phyloP scores from a whole-genome alignment of 2,888 invertebrate genomes.

The Leucania comma region DNA sequence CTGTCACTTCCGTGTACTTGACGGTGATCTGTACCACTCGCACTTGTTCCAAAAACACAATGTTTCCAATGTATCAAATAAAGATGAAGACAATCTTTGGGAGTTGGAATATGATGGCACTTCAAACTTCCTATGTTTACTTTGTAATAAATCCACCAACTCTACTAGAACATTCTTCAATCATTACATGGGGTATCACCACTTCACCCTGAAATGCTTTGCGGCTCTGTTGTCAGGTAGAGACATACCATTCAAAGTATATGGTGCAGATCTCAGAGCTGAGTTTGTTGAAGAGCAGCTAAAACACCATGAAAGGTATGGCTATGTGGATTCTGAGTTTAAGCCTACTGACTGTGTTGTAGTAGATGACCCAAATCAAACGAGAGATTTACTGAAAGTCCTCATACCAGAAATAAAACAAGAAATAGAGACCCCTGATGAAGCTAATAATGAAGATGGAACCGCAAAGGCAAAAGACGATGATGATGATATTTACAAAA shows the following conservation, averaged over 20 bases:
- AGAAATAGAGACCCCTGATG: slow-evolving; percentile 64
- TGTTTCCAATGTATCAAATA: slow-evolving; percentile 77
- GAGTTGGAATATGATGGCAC: slow-evolving; percentile 77
- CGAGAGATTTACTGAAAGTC: slow-evolving; percentile 68
- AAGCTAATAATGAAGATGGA: slow-evolving; percentile 64
- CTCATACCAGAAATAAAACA: slow-evolving; percentile 74
- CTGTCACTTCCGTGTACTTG: slow-evolving; percentile 83
- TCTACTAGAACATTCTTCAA: slow-evolving; percentile 78
- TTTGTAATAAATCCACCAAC: slow-evolving; percentile 82
- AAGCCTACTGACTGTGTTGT: slow-evolving; percentile 56
- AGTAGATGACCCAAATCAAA: slow-evolving; percentile 51
- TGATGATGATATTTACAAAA: slow-evolving; percentile 63
- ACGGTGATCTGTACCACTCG: slow-evolving; percentile 80
- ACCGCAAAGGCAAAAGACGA: slow-evolving; percentile 55
- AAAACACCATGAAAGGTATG: slow-evolving; percentile 75
- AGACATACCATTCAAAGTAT: slow-evolving; percentile 80
- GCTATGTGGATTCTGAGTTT: slow-evolving; percentile 79
- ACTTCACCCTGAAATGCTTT: slow-evolving; percentile 87
- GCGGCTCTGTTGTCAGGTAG: slow-evolving; percentile 80
- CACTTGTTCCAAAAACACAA: slow-evolving; percentile 86
- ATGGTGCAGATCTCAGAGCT: slow-evolving; percentile 83
- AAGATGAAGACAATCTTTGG: slow-evolving; percentile 81
- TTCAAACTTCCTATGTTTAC: slow-evolving; percentile 79
- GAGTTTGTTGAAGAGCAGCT: slow-evolving; percentile 81
- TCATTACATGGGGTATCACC: slow-evolving; percentile 87